Evolutionary conservation across 2,888 invertebrate species (phyloP).

Genomic region (Cheilosia variabilis): DNA sequence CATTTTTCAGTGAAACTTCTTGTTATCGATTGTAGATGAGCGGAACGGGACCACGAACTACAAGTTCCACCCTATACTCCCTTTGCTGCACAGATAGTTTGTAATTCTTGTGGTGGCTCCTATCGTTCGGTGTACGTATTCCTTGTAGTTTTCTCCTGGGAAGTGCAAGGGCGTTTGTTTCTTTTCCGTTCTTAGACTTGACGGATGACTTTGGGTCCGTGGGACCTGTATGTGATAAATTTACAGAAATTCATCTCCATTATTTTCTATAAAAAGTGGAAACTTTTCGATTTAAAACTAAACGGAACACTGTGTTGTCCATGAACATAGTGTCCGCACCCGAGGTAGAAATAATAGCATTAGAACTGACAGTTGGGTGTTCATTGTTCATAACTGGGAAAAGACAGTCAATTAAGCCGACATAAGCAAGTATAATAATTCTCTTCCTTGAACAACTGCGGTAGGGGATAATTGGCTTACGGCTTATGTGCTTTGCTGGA

Average conservation of each 20-base stretch:
- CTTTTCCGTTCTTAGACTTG: conserved; percentile 42
- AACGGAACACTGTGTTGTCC: not conserved
- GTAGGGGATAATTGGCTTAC: not conserved
- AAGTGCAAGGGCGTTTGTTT: conserved; percentile 42
- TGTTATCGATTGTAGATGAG: conserved; percentile 57
- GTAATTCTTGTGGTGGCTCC: conserved; percentile 35
- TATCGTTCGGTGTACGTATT: conserved; percentile 20
- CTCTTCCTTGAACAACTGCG: not conserved
- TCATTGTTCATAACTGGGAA: conserved; percentile 39
- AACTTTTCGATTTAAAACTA: conserved; percentile 35
- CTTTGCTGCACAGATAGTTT: conserved; percentile 19
- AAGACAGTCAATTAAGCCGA: conserved; percentile 8
- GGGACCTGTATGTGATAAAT: conserved; percentile 61
- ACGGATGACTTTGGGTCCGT: conserved; percentile 62
- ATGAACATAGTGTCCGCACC: not conserved
- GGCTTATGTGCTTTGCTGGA: not conserved
- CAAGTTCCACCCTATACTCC: not conserved
- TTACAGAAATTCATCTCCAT: conserved; percentile 34
- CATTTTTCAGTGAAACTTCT: conserved; percentile 26
- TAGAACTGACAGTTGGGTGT: conserved; percentile 42
- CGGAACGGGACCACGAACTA: conserved; percentile 23
- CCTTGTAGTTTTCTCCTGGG: conserved; percentile 35
- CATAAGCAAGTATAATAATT: conserved; percentile 9
- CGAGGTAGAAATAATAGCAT: conserved; percentile 33
- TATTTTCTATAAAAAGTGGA: conserved; percentile 9